phyloP scores from a whole-genome alignment of 2,113 vertebrate genomes.

The Lepisosteus osseus region DNA sequence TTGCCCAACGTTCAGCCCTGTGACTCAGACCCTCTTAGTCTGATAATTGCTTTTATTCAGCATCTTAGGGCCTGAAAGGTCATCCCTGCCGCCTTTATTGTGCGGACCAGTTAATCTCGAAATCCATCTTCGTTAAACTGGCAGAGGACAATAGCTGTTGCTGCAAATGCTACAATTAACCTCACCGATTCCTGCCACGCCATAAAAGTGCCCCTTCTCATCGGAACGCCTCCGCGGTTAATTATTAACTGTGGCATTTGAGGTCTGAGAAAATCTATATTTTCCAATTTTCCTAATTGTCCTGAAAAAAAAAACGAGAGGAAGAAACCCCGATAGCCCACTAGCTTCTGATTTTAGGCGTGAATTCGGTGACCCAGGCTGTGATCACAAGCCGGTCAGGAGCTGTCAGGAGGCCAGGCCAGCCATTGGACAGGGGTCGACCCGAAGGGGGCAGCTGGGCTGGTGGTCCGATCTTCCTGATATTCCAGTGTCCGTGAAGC shows the following conservation, averaged over 20 bases:
- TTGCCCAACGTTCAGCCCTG: constrained; percentile 2
- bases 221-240: constrained; percentile 56
- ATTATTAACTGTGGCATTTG: constrained; percentile 72
- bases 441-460: no score
- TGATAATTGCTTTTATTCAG: constrained; percentile 24
- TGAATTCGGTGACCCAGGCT: constrained; percentile 49
- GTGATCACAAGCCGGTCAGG: constrained; percentile 60
- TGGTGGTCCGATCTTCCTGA: no score
- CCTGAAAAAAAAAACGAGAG: constrained; percentile 38
- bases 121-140: constrained; percentile 67
- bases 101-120: constrained; percentile 51
- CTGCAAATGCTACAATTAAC: constrained; percentile 60
- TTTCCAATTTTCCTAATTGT: constrained; percentile 61
- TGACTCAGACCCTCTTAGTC: constrained; percentile 17
- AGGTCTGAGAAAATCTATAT: constrained; percentile 62
- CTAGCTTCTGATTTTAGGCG: constrained; percentile 42
- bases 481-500: no score
- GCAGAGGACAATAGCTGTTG: constrained; percentile 50
- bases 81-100: constrained; percentile 52
- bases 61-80: constrained; percentile 46
- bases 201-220: constrained; percentile 60
- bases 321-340: constrained; percentile 26
- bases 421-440: constrained; percentile 4
- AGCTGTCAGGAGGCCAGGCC: background rate
- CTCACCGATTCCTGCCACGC: constrained; percentile 52